These are phyloP conservation scores for Graphium colonna DNA, from an alignment of 2,888 invertebrate genomes.

Conservation along the genomic window DNA sequence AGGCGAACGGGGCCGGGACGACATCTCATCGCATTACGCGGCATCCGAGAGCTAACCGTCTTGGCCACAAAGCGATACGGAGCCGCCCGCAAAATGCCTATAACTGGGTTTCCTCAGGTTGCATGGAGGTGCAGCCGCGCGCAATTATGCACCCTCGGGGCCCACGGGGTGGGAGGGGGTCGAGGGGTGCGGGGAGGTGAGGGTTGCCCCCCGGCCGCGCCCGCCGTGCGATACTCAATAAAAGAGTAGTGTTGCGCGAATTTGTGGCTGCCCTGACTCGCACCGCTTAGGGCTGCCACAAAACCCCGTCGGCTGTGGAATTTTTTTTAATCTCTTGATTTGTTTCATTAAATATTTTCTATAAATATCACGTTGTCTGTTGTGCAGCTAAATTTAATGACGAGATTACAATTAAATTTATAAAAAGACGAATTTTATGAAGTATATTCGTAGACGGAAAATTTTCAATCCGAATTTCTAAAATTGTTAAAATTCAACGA, in stretches of 20 bases:
- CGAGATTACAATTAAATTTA: too few relatives aligned
- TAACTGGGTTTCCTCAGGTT: conserved; percentile 52
- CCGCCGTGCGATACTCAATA: conserved; percentile 47
- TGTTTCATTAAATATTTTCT: too few relatives aligned
- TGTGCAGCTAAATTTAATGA: too few relatives aligned
- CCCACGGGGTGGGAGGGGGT: conserved; percentile 26
- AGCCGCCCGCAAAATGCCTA: conserved; percentile 45
- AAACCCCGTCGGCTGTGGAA: neutral
- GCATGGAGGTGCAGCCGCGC: conserved; percentile 43
- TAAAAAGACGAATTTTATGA: too few relatives aligned
- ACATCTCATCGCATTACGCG: conserved; percentile 18
- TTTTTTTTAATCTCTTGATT: too few relatives aligned
- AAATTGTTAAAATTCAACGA: too few relatives aligned
- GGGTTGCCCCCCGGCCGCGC: conserved; percentile 26
- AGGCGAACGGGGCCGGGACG: neutral
- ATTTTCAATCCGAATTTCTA: too few relatives aligned
- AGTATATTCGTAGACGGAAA: too few relatives aligned
- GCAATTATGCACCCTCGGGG: conserved; percentile 54
- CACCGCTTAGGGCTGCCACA: conserved; percentile 35
- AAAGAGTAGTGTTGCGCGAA: conserved; percentile 54
- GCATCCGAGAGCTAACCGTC: conserved; percentile 21
- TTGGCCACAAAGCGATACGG: conserved; percentile 34
- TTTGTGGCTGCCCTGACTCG: conserved; percentile 44
- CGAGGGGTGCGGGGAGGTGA: conserved; percentile 22
- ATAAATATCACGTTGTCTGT: too few relatives aligned